Conservation (phyloP, 2,113 vertebrate genomes). For the Cryptomyrus ogoouensis region DNA sequence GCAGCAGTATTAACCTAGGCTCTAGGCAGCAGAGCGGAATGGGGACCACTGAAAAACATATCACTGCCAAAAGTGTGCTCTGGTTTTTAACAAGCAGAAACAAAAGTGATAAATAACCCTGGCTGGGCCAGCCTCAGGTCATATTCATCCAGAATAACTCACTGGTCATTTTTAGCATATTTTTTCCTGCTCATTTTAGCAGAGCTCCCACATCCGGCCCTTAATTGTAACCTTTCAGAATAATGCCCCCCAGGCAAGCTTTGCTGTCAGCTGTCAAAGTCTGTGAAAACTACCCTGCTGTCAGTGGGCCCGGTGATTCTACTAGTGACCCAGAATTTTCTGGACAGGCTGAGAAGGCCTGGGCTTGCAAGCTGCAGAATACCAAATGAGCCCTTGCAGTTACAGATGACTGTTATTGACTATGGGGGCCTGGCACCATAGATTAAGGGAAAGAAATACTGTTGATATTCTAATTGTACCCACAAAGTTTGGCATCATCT, state of each 20-base stretch:
- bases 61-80: neutral
- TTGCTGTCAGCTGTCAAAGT: neutral
- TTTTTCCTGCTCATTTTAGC: neutral
- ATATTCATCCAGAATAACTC: neutral
- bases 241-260: neutral
- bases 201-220: neutral
- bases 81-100: neutral
- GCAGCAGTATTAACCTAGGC: neutral
- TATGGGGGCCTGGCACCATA: neutral
- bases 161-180: neutral
- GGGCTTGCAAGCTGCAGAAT: neutral
- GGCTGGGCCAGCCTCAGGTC: neutral
- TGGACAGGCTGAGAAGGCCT: neutral
- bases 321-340: neutral
- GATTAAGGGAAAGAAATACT: neutral
- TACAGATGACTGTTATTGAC: neutral
- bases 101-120: constrained; percentile 8
- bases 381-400: neutral
- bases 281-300: neutral
- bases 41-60: neutral
- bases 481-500: neutral
- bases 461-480: neutral
- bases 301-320: neutral
- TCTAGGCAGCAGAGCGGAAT: neutral
- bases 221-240: neutral